phyloP scores from a whole-genome alignment of 2,888 invertebrate genomes.

The Oscheius onirici region DNA sequence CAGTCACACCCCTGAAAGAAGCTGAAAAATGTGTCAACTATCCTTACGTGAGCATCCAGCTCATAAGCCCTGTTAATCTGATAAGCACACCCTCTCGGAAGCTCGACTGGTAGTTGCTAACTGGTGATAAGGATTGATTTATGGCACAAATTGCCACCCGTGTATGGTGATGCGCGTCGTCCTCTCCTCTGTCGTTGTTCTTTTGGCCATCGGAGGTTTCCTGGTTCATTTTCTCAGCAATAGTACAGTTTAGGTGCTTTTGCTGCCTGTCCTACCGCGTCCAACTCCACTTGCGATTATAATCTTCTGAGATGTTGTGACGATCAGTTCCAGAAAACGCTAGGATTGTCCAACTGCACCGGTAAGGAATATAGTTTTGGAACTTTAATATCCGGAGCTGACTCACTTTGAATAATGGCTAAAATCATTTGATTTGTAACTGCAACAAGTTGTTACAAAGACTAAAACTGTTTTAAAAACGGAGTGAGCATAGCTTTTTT shows the following conservation, averaged over 20 bases:
- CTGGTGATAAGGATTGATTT: constrained; percentile 31
- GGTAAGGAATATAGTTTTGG: constrained; percentile 18
- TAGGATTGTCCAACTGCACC: constrained; percentile 37
- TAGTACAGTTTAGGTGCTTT: background rate
- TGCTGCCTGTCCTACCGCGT: constrained; percentile 1
- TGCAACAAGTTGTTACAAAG: no score
- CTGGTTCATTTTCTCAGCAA: background rate
- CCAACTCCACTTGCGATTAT: constrained; percentile 28
- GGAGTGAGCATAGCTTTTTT: no score
- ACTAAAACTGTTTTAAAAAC: no score
- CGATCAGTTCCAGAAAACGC: constrained; percentile 33
- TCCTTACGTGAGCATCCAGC: constrained; percentile 17
- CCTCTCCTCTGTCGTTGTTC: constrained; percentile 1
- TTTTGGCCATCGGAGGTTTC: constrained; percentile 3
- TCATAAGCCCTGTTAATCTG: constrained; percentile 28
- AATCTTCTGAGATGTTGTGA: constrained; percentile 43
- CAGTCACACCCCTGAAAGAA: constrained; percentile 9
- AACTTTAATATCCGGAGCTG: no score
- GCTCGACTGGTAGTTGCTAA: constrained; percentile 31
- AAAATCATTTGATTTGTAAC: no score
- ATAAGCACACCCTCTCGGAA: constrained; percentile 30
- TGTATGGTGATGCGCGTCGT: constrained; percentile 24
- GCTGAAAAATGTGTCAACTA: constrained; percentile 19
- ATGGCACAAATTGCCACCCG: constrained; percentile 30
- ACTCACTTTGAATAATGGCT: no score